Conservation (phyloP, 1,140 invertebrate species). For the Harpegnathos saltator region DNA sequence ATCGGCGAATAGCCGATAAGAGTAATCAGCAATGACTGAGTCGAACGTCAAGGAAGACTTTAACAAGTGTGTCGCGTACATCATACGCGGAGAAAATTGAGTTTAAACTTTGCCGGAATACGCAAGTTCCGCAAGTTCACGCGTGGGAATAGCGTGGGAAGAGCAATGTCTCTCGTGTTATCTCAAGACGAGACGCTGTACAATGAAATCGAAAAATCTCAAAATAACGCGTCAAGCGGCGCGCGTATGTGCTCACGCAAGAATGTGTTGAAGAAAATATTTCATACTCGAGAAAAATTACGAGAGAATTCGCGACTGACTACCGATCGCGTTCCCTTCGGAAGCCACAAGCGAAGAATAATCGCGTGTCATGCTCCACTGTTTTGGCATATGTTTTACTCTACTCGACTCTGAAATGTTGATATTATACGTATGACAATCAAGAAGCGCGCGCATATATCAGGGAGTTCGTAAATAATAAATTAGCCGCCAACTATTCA, state of each 20-base stretch:
- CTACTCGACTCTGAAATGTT: not conserved
- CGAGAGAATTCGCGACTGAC: not conserved
- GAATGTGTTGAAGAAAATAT: too few species aligned
- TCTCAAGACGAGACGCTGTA: not conserved
- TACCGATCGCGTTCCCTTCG: too few species aligned
- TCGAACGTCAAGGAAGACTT: not conserved
- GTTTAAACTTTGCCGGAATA: not conserved
- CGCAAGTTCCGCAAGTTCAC: not conserved
- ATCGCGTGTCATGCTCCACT: too few species aligned
- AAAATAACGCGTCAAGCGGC: slow-evolving; percentile 8
- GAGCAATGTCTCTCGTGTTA: not conserved
- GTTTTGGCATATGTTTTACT: slow-evolving; percentile 29
- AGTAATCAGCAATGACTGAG: slow-evolving; percentile 1
- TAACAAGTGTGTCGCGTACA: not conserved
- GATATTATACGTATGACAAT: not conserved
- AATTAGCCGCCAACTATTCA: not conserved
- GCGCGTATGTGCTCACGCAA: too few species aligned
- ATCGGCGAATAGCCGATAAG: slow-evolving; percentile 24
- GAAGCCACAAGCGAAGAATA: not conserved
- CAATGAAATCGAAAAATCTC: not conserved
- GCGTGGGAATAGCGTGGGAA: too few species aligned
- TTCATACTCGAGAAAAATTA: not conserved
- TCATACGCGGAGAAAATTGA: not conserved
- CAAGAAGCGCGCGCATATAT: not conserved
- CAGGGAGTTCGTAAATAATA: not conserved